Conservation (phyloP, 30 jellyfish, hydroid and myxozoan species). For the Cassiopea andromeda region DNA sequence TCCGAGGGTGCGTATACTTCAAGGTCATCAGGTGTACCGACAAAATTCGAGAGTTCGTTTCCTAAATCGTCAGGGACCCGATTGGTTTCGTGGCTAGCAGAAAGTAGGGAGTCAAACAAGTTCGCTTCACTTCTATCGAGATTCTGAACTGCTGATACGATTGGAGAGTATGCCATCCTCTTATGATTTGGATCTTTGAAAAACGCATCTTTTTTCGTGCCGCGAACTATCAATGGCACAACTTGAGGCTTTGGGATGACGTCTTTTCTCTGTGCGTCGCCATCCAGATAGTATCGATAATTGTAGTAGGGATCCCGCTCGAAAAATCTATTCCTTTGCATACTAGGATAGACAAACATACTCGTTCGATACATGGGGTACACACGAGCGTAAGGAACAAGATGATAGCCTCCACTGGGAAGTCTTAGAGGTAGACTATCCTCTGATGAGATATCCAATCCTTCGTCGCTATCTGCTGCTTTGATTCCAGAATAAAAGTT, state of each 20-base stretch:
- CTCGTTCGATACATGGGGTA: conserved; percentile 9
- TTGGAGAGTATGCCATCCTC: conserved; percentile 54
- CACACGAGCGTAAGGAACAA: conserved; percentile 28
- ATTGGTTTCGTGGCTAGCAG: conserved; percentile 38
- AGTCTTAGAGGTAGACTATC: neutral
- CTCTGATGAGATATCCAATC: neutral
- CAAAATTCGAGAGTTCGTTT: conserved; percentile 49
- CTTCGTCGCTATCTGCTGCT: neutral
- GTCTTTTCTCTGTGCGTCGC: conserved; percentile 22
- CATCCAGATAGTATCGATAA: conserved; percentile 16
- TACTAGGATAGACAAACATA: conserved; percentile 1
- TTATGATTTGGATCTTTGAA: conserved; percentile 6
- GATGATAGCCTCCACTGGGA: conserved; percentile 22
- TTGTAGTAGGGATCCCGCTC: conserved; percentile 25
- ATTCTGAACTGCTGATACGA: conserved; percentile 64
- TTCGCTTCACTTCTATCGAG: conserved; percentile 60
- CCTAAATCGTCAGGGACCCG: conserved; percentile 33
- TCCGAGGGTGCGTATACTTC: conserved; percentile 41
- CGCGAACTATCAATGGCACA: conserved; percentile 15
- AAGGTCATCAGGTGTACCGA: conserved; percentile 47
- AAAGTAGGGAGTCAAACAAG: conserved; percentile 48
- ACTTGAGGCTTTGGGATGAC: conserved; percentile 26
- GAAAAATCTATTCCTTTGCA: conserved; percentile 10
- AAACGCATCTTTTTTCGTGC: conserved; percentile 25
- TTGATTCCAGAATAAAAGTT: too few species aligned